Base-by-base conservation (phyloP, 92 coral and sea anemone species). In the Epizoanthus stellaris region DNA sequence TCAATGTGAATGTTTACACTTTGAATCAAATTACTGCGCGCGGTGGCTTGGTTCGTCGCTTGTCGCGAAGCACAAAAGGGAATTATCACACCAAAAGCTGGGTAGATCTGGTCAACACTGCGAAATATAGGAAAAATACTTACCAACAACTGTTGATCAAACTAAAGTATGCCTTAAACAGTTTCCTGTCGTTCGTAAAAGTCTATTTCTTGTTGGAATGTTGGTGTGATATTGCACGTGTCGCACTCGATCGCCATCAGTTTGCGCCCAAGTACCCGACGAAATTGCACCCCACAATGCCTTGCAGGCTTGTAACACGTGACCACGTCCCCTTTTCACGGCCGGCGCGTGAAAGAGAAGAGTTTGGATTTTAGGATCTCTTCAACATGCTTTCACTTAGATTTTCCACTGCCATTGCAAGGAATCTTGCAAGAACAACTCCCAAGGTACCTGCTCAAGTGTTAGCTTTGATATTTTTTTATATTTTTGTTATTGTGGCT, bases 371-470 rank as follows among this genome's bases (percentile, higher is more conserved):
- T 69, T 76, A 36, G 66, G 54, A 67, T 58, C 58, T 58, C 67
- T 42, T 73, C 81, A 84, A 68, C 91, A 97, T 97, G 99, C 98
- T 97, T 97, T 97, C 99, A 19, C 86, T 93, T 72, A 86, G 98
- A 77, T 93, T 97, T 64, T 93, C 97, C 76, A 88, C 94, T 67
- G 3, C 91, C 76, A 88, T 97, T 86, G 96, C 90, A 16, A 83
- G 99, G 77, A 85, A 83, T 81, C 81, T 97, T 76, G 91, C 90
- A 19, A 95, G 99, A 84, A 93, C 91, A 80, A 87, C 91, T 69
- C 92, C 98, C 21, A 95, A 92, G 98, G 99, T 93, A 94, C 58
- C 91, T 16, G 6, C 11, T 34, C 66, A 59, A 75, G 30, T 16
- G 36, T 17, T 83, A 6, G 19, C 47, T 3, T 9, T 13, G 23